Evolutionary conservation across 2,888 invertebrate species (phyloP).

Genomic region (Aspidiotus rigidus): DNA sequence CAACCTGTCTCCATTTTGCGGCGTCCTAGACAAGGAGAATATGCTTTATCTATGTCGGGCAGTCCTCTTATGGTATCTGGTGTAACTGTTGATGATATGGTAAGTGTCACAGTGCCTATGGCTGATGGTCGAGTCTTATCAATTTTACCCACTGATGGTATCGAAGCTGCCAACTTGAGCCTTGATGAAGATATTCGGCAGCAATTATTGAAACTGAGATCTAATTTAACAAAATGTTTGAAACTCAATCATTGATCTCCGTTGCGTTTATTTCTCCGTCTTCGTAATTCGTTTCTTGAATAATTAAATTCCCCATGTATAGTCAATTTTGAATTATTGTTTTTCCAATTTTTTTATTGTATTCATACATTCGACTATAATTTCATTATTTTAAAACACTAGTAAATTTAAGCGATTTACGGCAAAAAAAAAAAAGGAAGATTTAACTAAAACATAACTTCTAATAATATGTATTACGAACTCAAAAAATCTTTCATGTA

Average conservation of each 20-base stretch:
- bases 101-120: constrained; percentile 35
- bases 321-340: too few relatives aligned
- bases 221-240: constrained; percentile 28
- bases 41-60: constrained; percentile 35
- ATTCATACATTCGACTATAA: too few relatives aligned
- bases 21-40: constrained; percentile 35
- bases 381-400: too few relatives aligned
- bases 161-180: constrained; percentile 19
- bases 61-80: constrained; percentile 35
- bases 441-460: too few relatives aligned
- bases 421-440: too few relatives aligned
- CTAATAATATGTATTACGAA: too few relatives aligned
- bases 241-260: not conserved
- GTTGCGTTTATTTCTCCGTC: too few relatives aligned
- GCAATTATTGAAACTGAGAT: constrained; percentile 20
- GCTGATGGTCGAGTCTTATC: constrained; percentile 34
- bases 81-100: constrained; percentile 34
- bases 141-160: constrained; percentile 34
- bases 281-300: too few relatives aligned
- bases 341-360: too few relatives aligned
- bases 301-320: too few relatives aligned
- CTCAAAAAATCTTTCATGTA: too few relatives aligned
- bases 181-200: constrained; percentile 33
- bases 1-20: constrained; percentile 35
- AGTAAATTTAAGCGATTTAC: too few relatives aligned